Evolutionary conservation across 2,888 invertebrate species (phyloP), one percentile per base, ranked within the genome.

Genomic region (Rhabditoides inermis): DNA sequence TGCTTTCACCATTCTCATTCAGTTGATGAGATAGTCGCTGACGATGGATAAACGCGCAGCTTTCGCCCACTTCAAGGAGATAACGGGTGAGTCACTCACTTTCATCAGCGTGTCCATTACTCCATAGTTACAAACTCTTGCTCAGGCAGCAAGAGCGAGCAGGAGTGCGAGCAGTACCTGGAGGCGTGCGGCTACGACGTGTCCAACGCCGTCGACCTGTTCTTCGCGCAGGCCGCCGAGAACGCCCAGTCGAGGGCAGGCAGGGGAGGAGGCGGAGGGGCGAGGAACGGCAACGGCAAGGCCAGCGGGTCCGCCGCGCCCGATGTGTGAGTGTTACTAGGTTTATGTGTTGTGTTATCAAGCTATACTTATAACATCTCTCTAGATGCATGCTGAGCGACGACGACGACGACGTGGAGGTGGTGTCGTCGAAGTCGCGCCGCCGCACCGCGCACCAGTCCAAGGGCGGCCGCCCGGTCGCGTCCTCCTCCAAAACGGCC

Each of bases 191-290:
- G 32, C 5, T 55, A 45, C 42, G 51, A 56, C 30, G 23, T 63
- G 27, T 40, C 52, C 15, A 51, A 39, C 5, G 63, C 63, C 6
- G 53, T 63, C 22, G 60, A 62, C 25, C 47, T 62, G 25, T 60
- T 50, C 46, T 60, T 62, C 48, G 47, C 58, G 3, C 51, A 51
- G 26, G 51, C 18, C 12, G 2, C 48, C 1, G 39, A 12, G n/a
- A 28, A 18, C 6, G 26, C 18, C 22, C 18, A 18, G 5, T 28
- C 30, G 5, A 30, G 28, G n/a, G n/a, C n/a, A n/a, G n/a, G n/a
- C n/a, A n/a, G n/a, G n/a, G n/a, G n/a, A n/a, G n/a, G n/a, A n/a
- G n/a, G n/a, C n/a, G n/a, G n/a, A n/a, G 45, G 51, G 18, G 37
- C 37, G 2, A 52, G 42, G 52, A 35, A 41, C 12, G n/a, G 28